Evolutionary conservation across 1,140 invertebrate genomes (phyloP), one percentile per base, ranked within the genome.

Genomic region (Ostrea denselamellosa): DNA sequence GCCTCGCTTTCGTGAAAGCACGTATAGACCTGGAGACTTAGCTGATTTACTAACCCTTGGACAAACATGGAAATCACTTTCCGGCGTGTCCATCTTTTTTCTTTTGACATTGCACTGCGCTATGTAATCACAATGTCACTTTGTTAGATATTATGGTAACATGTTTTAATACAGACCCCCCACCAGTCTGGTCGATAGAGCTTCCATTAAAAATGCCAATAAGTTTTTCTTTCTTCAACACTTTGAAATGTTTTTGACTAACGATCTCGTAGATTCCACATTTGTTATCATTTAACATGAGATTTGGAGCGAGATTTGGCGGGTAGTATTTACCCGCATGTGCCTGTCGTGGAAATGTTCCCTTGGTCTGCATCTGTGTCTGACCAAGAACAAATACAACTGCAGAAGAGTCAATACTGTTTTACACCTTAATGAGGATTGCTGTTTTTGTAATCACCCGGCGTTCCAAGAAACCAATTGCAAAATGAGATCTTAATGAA

Each of bases 391-490:
- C 68, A 77, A 77, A 77, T 77, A 77, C 25, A 2, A 77, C 68
- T 77, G 68, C 68, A 77, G 68, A 25, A 77, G 22, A 77, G 68
- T 77, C 68, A 77, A 77, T 77, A 77, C 68, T 34, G 28, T 17
- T 77, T 77, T 77, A 77, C 68, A 77, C 68, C 68, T 77, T 77
- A 77, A 77, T 77, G 68, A 77, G 28, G 25, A 77, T 77, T 77
- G 68, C 25, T 12, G 68, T 77, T 77, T 25, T 34, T 28, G 68
- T 77, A 77, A 77, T 77, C 68, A 77, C 68, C 68, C 25, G 68
- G 68, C 22, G 68, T 77, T 77, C 25, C 68, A 77, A 77, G 25
- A 77, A 28, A 77, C 25, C 25, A 77, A 77, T 77, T 77, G 28
- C 68, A 77, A 77, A 77, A 77, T 28, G 68, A 77, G 68, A 77